A percentile compares a stretch with the other conserved stretches of the same genome.
Evolutionary conservation across 2,113 vertebrate genomes (phyloP).

Genomic region (Otis tarda): DNA sequence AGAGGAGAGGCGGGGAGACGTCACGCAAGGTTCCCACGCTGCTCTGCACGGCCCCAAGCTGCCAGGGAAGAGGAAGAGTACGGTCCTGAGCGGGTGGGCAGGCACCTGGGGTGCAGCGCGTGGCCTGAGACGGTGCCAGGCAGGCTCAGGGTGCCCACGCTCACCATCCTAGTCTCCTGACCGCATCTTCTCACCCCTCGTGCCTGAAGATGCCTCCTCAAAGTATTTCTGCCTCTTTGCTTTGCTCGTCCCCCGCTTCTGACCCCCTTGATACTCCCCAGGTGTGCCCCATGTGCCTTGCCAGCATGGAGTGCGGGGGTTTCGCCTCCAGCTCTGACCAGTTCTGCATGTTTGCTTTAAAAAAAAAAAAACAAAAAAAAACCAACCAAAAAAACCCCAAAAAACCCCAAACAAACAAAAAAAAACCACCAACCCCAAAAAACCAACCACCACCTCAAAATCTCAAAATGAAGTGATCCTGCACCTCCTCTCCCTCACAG

Average conservation of each 20-base stretch:
- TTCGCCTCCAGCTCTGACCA: neutral
- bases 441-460: neutral
- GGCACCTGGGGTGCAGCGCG: fast-evolving
- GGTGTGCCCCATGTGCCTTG: fast-evolving
- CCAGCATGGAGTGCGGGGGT: fast-evolving
- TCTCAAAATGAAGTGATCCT: neutral
- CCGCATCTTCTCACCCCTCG: fast-evolving
- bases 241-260: neutral
- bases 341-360: neutral
- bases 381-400: too few species aligned
- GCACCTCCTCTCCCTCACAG: neutral
- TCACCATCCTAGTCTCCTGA: neutral
- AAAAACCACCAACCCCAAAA: too few species aligned
- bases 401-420: too few species aligned
- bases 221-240: neutral
- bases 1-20: neutral
- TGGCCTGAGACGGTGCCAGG: neutral
- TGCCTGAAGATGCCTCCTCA: neutral
- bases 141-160: neutral
- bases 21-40: fast-evolving
- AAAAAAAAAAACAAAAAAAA: too few species aligned
- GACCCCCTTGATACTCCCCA: neutral
- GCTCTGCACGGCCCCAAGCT: neutral
- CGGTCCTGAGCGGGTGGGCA: fast-evolving
- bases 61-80: neutral